Conservation (phyloP, 1,140 invertebrate species). For the Semibalanus balanoides region DNA sequence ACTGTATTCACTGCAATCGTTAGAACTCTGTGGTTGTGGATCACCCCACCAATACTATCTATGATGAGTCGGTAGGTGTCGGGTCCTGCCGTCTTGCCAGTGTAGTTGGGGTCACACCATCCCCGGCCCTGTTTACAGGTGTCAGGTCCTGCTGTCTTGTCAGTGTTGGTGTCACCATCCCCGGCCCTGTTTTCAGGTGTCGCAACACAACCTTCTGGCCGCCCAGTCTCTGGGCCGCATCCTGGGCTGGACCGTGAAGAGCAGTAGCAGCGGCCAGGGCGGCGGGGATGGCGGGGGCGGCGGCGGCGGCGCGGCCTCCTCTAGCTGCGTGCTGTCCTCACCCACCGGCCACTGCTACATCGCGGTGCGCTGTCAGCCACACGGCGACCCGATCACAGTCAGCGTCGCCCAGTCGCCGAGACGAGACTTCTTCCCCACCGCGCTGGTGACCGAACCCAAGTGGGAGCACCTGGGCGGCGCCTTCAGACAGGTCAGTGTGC, state of each 20-base stretch:
- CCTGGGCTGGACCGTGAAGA: constrained; percentile 52
- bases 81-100: too few relatives aligned
- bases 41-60: too few relatives aligned
- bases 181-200: constrained; percentile 41
- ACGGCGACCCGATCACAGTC: constrained; percentile 31
- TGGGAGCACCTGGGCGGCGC: constrained; percentile 69
- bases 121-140: too few relatives aligned
- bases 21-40: too few relatives aligned
- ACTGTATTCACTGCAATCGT: too few relatives aligned
- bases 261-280: constrained; percentile 29
- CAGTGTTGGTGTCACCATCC: too few relatives aligned
- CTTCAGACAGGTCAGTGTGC: constrained; percentile 70
- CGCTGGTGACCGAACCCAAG: constrained; percentile 68
- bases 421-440: constrained; percentile 71
- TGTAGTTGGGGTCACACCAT: too few relatives aligned
- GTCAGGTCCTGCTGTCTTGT: too few relatives aligned
- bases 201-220: constrained; percentile 80
- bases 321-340: constrained; percentile 54
- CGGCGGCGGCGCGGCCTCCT: constrained; percentile 29
- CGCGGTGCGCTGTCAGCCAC: constrained; percentile 71
- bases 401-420: constrained; percentile 48
- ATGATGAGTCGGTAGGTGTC: too few relatives aligned
- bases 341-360: constrained; percentile 71
- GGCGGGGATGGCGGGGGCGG: constrained; percentile 35
- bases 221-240: constrained; percentile 73